Evolutionary conservation across 1,140 invertebrate genomes (phyloP).

Genomic region (Diuraphis noxia): DNA sequence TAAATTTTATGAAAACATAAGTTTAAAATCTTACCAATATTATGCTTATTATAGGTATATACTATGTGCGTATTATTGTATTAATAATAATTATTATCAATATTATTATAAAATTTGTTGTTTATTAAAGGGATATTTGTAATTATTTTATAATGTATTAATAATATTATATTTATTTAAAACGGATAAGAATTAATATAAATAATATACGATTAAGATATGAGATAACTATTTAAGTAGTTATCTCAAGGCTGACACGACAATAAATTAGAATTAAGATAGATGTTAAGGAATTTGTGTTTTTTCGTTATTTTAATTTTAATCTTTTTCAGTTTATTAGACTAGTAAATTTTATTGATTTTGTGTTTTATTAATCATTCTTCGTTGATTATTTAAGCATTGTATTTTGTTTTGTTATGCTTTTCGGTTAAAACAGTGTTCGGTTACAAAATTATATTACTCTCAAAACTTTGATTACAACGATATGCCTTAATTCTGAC

Average conservation of each 20-base stretch:
- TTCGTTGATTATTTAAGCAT: not conserved
- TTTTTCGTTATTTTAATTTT: not conserved
- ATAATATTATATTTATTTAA: constrained; percentile 5
- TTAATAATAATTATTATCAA: not conserved
- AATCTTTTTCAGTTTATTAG: not conserved
- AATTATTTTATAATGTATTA: not conserved
- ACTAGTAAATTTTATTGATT: not conserved
- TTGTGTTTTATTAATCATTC: not conserved
- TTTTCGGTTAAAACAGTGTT: constrained; percentile 23
- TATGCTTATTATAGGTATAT: not conserved
- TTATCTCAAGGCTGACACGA: constrained; percentile 38
- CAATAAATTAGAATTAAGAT: constrained; percentile 37
- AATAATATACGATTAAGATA: constrained; percentile 37
- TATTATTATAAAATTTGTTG: not conserved
- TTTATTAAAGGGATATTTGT: not conserved
- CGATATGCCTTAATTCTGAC: constrained; percentile 23
- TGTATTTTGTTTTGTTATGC: constrained; percentile 23
- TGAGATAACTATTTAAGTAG: not conserved
- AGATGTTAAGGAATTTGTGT: not conserved
- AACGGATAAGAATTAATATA: constrained; percentile 2
- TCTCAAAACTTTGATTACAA: not conserved
- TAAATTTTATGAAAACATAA: not conserved
- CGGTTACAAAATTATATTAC: not conserved
- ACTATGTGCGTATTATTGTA: too few relatives aligned
- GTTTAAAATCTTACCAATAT: not conserved